These are phyloP conservation scores for Lerista edwardsae DNA, from an alignment of 2,797 vertebrate genomes.

Conservation along the genomic window DNA sequence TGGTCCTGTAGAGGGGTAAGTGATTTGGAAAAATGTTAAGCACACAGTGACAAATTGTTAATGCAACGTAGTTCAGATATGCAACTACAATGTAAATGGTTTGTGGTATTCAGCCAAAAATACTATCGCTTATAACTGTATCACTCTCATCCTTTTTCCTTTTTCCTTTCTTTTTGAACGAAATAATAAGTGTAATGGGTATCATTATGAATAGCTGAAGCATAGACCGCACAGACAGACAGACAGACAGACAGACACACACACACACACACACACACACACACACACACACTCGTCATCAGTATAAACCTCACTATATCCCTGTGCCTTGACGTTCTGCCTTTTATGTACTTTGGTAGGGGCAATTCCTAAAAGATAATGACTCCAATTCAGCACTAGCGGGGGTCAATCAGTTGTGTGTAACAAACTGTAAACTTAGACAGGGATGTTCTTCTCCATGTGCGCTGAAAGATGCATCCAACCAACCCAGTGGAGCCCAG, in stretches of 20 bases:
- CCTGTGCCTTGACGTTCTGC: neutral
- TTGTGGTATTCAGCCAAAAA: neutral
- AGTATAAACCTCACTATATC: neutral
- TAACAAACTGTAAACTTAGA: neutral
- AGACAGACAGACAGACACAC: too few species aligned
- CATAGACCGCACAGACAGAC: too few species aligned
- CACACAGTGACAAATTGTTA: neutral
- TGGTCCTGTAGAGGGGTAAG: neutral
- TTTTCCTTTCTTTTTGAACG: constrained; percentile 12
- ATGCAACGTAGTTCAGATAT: neutral
- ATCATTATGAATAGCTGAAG: neutral
- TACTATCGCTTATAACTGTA: neutral
- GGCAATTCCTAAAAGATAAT: neutral
- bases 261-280: too few species aligned
- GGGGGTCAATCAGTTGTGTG: constrained; percentile 36
- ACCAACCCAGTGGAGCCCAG: neutral
- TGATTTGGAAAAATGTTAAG: neutral
- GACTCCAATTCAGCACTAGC: constrained; percentile 44
- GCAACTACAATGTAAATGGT: neutral
- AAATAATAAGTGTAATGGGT: neutral
- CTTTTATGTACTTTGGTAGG: constrained; percentile 1
- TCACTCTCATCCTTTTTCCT: neutral
- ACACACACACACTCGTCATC: too few species aligned
- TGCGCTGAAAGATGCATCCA: neutral
- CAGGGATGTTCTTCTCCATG: neutral